phyloP scores from a whole-genome alignment of 2,113 vertebrate genomes.

The Halcyon senegalensis region DNA sequence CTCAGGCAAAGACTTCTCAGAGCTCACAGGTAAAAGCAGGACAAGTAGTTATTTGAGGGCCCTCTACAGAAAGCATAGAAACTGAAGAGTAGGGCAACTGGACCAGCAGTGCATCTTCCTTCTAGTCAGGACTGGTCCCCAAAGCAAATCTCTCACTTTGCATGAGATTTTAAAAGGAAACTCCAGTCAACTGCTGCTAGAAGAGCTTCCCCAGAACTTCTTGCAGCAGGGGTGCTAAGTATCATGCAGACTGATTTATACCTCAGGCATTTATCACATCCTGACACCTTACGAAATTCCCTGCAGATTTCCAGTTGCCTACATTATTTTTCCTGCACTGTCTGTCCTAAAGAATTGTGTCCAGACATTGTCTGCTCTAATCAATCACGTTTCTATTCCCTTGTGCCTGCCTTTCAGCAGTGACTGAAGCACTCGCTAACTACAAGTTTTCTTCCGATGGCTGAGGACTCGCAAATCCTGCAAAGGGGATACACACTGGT shows the following conservation, averaged over 20 bases:
- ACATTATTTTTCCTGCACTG: background rate
- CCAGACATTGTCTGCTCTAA: background rate
- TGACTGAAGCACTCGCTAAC: background rate
- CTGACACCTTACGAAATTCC: background rate
- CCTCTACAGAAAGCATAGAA: background rate
- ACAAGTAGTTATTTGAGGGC: background rate
- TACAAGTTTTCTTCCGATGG: background rate
- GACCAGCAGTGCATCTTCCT: background rate
- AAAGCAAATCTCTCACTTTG: background rate
- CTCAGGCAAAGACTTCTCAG: background rate
- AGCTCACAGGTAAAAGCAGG: background rate
- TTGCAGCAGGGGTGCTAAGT: background rate
- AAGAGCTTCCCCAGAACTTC: background rate
- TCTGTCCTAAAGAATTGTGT: background rate
- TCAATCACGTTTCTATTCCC: background rate
- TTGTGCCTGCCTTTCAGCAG: background rate
- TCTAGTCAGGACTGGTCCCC: background rate
- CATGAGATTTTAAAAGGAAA: background rate
- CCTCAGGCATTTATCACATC: background rate
- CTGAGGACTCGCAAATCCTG: background rate
- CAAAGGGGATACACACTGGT: accelerated
- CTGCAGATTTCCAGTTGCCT: background rate
- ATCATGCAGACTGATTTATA: background rate
- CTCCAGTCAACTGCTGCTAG: background rate
- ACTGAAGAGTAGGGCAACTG: background rate